Percentiles rank a stretch among this genome's conserved stretches.
These are phyloP conservation scores for Pelmatolapia mariae DNA, from an alignment of 2,113 vertebrate genomes.

Conservation along the genomic window DNA sequence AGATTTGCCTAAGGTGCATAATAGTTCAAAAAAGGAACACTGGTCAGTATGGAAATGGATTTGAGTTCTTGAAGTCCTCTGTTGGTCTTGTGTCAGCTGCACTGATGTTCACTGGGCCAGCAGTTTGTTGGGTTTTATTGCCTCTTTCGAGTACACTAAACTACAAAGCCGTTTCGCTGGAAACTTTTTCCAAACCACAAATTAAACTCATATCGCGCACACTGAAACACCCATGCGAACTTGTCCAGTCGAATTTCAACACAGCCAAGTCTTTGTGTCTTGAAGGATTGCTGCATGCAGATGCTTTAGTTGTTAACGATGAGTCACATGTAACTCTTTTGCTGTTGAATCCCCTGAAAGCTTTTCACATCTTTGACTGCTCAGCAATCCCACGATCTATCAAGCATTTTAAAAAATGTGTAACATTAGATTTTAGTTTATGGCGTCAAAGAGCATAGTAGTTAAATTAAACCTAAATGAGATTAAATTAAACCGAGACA, in stretches of 20 bases:
- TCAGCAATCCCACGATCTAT: accelerated
- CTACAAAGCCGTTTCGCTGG: background rate
- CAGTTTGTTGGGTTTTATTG: background rate
- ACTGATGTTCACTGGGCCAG: background rate
- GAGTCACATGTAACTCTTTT: background rate
- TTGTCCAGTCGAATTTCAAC: background rate
- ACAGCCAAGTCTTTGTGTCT: background rate
- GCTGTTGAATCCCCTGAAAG: background rate
- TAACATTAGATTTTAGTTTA: background rate
- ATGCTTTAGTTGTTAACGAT: background rate
- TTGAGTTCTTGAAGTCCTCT: conserved; percentile 1
- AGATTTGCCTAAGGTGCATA: conserved; percentile 49
- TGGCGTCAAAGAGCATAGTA: background rate
- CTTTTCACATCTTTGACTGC: background rate
- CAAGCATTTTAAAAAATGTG: background rate
- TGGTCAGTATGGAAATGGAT: conserved; percentile 22
- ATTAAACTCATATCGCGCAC: background rate
- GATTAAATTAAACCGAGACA: background rate
- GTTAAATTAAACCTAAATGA: background rate
- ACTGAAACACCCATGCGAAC: background rate
- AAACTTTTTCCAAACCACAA: background rate
- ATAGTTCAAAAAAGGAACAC: background rate
- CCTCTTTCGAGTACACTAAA: background rate
- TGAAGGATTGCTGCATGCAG: background rate
- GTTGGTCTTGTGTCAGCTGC: background rate